Percentiles rank a stretch among this genome's conserved stretches.
phyloP scores from a whole-genome alignment of 2,888 invertebrate genomes.

The Leptopilina drosophilae region DNA sequence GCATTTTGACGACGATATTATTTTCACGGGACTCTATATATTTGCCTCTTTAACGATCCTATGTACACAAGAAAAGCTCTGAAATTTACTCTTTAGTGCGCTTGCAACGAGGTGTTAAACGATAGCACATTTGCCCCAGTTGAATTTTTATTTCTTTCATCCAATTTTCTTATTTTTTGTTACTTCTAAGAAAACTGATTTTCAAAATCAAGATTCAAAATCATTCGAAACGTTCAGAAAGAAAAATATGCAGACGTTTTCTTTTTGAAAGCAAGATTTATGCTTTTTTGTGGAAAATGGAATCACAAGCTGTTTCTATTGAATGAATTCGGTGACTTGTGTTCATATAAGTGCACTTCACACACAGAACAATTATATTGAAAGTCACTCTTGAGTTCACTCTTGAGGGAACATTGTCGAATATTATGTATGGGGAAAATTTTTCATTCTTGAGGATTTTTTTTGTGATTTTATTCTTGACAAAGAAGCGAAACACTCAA shows the following conservation, averaged over 20 bases:
- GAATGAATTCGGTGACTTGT: not conserved
- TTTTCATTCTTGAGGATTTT: conserved; percentile 19
- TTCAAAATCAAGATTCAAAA: too few relatives aligned
- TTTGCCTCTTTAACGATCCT: conserved; percentile 24
- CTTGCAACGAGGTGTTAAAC: conserved; percentile 23
- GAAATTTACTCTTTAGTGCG: too few relatives aligned
- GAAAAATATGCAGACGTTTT: too few relatives aligned
- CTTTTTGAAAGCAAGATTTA: not conserved
- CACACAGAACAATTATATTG: not conserved
- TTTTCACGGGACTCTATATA: conserved; percentile 10
- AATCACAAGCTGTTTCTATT: conserved; percentile 1
- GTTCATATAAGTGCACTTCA: conserved; percentile 5
- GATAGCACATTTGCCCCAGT: not conserved
- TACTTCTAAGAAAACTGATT: too few relatives aligned
- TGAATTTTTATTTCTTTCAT: not conserved
- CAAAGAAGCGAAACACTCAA: conserved; percentile 24
- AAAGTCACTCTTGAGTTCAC: conserved; percentile 28
- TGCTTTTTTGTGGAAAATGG: not conserved
- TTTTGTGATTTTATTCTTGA: conserved; percentile 21
- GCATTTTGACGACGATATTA: conserved; percentile 41
- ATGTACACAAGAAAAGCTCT: conserved; percentile 14
- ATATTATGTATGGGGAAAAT: conserved; percentile 15
- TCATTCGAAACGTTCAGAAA: too few relatives aligned
- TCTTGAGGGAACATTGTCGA: conserved; percentile 13
- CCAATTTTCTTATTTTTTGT: too few relatives aligned